Conservation (phyloP, 2,888 invertebrate species). For the Agonopterix alstromeriana region DNA sequence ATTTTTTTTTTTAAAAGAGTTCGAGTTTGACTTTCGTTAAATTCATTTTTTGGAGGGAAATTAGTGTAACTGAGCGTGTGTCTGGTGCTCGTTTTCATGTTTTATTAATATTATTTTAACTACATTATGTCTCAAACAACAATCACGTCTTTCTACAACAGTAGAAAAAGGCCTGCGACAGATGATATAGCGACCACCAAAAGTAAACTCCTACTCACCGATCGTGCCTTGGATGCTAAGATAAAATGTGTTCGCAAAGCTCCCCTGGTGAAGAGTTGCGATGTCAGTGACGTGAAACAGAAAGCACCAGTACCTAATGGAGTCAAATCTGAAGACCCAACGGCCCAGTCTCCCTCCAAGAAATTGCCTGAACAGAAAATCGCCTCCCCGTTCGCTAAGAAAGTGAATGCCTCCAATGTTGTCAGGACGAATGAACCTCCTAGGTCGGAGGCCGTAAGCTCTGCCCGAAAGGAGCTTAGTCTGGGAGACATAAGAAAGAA, state of each 20-base stretch:
- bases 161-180: constrained; percentile 84
- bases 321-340: constrained; percentile 8
- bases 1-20: too few species aligned
- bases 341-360: neutral
- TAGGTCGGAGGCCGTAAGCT: constrained; percentile 54
- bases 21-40: too few species aligned
- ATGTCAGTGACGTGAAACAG: constrained; percentile 8
- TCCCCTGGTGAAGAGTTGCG: constrained; percentile 20
- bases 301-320: constrained; percentile 3
- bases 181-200: constrained; percentile 78
- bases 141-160: constrained; percentile 84
- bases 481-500: constrained; percentile 83
- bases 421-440: constrained; percentile 23
- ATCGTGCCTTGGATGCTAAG: constrained; percentile 33
- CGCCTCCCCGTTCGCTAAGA: constrained; percentile 41
- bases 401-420: constrained; percentile 44
- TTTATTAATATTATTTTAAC: constrained; percentile 2
- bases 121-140: constrained; percentile 84
- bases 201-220: constrained; percentile 64
- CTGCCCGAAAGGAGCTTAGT: constrained; percentile 78
- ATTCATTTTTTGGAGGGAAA: neutral
- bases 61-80: neutral
- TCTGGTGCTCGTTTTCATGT: neutral
- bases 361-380: neutral
- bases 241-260: constrained; percentile 29